Base-by-base conservation (phyloP, 2,888 invertebrate genomes). In the Deilephila porcellus region DNA sequence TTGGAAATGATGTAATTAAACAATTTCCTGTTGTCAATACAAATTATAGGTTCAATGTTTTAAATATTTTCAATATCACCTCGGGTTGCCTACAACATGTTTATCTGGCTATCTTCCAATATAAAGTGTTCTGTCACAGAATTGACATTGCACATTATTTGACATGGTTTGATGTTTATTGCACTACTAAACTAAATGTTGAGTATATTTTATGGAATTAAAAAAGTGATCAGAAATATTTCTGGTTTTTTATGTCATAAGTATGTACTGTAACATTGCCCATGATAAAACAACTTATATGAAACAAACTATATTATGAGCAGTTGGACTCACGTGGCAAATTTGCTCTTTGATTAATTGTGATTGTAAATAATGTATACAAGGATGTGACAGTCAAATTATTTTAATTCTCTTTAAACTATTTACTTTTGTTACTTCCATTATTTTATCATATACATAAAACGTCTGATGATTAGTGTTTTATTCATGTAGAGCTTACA, bases 91-190 rank as follows among this genome's bases (percentile, higher is more conserved):
- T 82, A 82, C 78, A 81, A 82, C 79, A 77, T 85, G 86, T 85
- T 82, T 80, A 81, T 82, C 85, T 91, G 91, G 91, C 89, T 72
- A 74, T 56, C 75, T 79, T 89, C 90, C 91, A 91, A 90, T 76
- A 75, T 79, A 80, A 87, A 84, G 83, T 85, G 79, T 82, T 78
- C 77, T 80, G 80, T 83, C 82, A 75, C 78, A 75, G 77, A 82
- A 84, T 83, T 83, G 80, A 84, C 84, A 82, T 76, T 76, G 73
- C 74, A 77, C 80, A 81, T 82, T 83, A 83, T 82, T 84, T 81
- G 80, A 80, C 78, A 64, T 72, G 70, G 72, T 75, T 77, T 56
- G 71, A 71, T 73, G 59, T 71, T 71, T 75, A 73, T 73, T 74
- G 56, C 71, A 29, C 8, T 59, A 70, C 29, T 70, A 72, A 71